Evolutionary conservation across 2,113 vertebrate species (phyloP).

Genomic region (Corvus cornix): DNA sequence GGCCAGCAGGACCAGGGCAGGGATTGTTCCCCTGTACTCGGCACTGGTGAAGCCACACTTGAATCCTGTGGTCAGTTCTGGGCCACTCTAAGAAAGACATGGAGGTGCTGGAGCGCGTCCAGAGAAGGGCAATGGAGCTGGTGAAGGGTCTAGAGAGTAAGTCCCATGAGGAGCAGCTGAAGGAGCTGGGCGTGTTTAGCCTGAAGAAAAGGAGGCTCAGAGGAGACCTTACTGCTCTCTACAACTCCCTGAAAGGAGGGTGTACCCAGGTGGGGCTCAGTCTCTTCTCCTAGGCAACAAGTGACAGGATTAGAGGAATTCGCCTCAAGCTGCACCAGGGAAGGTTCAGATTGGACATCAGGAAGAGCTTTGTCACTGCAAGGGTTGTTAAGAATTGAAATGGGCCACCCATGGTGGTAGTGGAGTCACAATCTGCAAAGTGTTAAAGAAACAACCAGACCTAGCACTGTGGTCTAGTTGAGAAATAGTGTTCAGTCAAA

Average conservation of each 20-base stretch:
- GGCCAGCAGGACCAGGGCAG: not conserved
- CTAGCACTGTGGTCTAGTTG: not conserved
- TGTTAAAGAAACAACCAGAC: not conserved
- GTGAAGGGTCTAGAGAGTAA: not conserved
- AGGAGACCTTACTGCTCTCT: not conserved
- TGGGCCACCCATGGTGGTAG: too few species aligned
- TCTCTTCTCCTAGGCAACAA: not conserved
- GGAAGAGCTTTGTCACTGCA: not conserved
- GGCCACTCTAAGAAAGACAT: rapidly evolving
- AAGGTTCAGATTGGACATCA: not conserved
- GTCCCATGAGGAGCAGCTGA: not conserved
- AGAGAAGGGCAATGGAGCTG: not conserved
- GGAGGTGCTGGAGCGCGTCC: not conserved
- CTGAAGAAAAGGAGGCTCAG: not conserved
- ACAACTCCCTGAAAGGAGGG: not conserved
- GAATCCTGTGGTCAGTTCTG: not conserved
- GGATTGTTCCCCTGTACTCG: rapidly evolving
- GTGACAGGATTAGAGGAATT: not conserved
- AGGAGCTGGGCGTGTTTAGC: not conserved
- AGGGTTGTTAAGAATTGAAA: not conserved
- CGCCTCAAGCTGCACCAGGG: not conserved
- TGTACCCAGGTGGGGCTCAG: too few species aligned
- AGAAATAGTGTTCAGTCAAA: not conserved
- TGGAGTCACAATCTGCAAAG: not conserved
- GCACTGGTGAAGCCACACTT: not conserved